Evolutionary conservation across 2,888 invertebrate genomes (phyloP).

Genomic region (Sarcophaga subvicina): DNA sequence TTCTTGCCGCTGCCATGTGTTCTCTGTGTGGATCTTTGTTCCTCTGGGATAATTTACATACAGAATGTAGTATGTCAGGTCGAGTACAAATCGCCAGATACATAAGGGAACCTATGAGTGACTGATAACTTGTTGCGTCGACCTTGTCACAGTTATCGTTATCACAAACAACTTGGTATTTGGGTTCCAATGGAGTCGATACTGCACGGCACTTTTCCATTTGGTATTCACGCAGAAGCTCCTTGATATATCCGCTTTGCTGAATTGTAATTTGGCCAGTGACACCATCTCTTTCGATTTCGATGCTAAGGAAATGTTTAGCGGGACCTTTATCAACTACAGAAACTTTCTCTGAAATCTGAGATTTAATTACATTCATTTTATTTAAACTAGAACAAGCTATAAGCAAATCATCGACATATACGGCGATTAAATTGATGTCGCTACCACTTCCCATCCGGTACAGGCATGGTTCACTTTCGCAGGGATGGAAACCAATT

Average conservation of each 20-base stretch:
- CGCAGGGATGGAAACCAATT: too few relatives aligned
- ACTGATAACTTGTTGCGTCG: slow-evolving; percentile 58
- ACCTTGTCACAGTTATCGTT: slow-evolving; percentile 43
- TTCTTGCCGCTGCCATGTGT: slow-evolving; percentile 68
- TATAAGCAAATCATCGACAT: too few relatives aligned
- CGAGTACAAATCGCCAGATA: slow-evolving; percentile 67
- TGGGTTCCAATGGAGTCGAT: slow-evolving; percentile 68
- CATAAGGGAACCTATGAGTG: slow-evolving; percentile 65
- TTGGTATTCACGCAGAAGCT: slow-evolving; percentile 63
- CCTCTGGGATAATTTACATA: slow-evolving; percentile 69
- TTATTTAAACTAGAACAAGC: too few relatives aligned
- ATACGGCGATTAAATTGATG: too few relatives aligned
- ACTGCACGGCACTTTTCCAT: slow-evolving; percentile 65
- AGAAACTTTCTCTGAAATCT: too few relatives aligned
- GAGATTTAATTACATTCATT: too few relatives aligned
- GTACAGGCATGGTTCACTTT: too few relatives aligned
- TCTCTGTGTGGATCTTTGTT: slow-evolving; percentile 70
- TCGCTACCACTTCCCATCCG: too few relatives aligned
- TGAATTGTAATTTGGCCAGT: slow-evolving; percentile 61
- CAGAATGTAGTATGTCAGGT: slow-evolving; percentile 69
- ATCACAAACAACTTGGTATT: slow-evolving; percentile 61
- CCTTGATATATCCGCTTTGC: slow-evolving; percentile 65
- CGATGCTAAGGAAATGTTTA: slow-evolving; percentile 64
- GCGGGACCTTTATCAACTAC: not conserved
- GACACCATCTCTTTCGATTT: slow-evolving; percentile 62